A percentile compares a stretch with the other conserved stretches of the same genome.
phyloP scores from a whole-genome alignment of 2,113 vertebrate genomes.

The Aepyceros melampus region DNA sequence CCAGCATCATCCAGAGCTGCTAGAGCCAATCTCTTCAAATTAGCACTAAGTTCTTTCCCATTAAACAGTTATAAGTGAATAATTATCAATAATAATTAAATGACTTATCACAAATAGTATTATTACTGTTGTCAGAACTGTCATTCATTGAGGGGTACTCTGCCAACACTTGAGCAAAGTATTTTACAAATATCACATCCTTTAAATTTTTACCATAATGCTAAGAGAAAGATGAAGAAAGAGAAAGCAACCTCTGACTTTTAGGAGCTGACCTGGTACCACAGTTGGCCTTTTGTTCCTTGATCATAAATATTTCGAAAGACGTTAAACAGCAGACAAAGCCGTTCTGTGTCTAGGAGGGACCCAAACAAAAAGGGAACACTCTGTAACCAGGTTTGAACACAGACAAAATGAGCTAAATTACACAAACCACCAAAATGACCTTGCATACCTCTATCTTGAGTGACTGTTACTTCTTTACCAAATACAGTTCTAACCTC shows the following conservation, averaged over 20 bases:
- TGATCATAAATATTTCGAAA: background rate
- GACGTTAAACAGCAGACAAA: background rate
- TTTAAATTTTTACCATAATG: background rate
- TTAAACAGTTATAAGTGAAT: background rate
- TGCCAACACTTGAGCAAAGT: background rate
- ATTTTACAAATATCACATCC: background rate
- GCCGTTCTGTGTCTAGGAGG: background rate
- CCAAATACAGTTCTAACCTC: background rate
- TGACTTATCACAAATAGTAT: background rate
- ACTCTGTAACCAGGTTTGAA: background rate
- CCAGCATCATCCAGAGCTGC: background rate
- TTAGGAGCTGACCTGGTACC: background rate
- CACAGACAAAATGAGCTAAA: background rate
- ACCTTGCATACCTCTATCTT: background rate
- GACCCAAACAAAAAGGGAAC: background rate
- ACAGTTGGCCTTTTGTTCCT: background rate
- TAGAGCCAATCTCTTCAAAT: background rate
- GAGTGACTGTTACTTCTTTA: background rate
- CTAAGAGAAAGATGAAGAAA: background rate
- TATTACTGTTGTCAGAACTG: background rate
- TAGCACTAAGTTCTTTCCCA: background rate
- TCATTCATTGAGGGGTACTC: background rate
- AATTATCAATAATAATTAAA: background rate
- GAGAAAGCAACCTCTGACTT: background rate
- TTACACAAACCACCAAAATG: background rate